These are phyloP conservation scores for Imbricaverruca yamaguchii DNA, from an alignment of 2,888 invertebrate species.

Conservation along the genomic window DNA sequence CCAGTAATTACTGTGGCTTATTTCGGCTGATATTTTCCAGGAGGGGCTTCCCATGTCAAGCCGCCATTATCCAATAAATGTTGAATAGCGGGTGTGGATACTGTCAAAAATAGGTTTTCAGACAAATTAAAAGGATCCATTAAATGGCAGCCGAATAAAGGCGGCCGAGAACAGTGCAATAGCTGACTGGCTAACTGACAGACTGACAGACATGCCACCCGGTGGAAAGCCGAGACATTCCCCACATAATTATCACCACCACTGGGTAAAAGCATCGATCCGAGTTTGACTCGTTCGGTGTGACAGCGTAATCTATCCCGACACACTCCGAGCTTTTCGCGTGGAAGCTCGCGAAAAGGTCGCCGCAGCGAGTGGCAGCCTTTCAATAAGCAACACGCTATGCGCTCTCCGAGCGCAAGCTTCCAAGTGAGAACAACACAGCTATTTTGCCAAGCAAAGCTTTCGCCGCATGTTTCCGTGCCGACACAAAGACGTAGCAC, in stretches of 20 bases:
- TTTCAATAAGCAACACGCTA: too few species aligned
- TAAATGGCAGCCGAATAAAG: conserved; percentile 16
- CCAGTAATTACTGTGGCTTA: not conserved
- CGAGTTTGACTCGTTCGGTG: too few species aligned
- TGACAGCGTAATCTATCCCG: too few species aligned
- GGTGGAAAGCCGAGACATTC: not conserved
- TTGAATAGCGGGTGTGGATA: conserved; percentile 6
- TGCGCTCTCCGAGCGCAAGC: too few species aligned
- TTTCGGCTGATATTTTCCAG: conserved; percentile 14
- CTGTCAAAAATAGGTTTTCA: conserved; percentile 14
- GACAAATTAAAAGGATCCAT: conserved; percentile 18
- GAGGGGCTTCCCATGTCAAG: not conserved
- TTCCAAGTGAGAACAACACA: too few species aligned
- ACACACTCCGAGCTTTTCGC: too few species aligned
- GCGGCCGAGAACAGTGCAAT: not conserved
- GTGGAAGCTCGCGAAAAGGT: too few species aligned
- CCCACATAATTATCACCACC: not conserved
- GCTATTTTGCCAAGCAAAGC: too few species aligned
- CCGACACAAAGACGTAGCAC: too few species aligned
- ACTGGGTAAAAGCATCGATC: not conserved
- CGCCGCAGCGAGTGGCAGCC: too few species aligned
- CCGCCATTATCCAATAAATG: conserved; percentile 15
- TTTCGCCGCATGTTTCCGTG: too few species aligned
- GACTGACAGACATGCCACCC: not conserved
- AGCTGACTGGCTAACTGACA: not conserved